Conservation (phyloP, 2,113 vertebrate genomes). For the Tonatia bakeri region DNA sequence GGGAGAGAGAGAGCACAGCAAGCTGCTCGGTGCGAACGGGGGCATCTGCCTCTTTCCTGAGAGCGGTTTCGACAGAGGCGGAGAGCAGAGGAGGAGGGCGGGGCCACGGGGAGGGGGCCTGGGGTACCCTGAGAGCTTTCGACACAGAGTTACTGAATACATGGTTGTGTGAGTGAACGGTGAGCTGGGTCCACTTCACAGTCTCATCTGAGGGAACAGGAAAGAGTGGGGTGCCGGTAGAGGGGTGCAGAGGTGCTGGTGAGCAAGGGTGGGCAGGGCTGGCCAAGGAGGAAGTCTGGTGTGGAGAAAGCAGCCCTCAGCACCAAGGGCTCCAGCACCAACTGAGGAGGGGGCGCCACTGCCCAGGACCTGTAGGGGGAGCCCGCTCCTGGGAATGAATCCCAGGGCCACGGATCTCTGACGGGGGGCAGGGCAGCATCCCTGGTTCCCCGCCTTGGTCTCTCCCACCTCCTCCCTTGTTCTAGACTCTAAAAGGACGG, state of each 20-base stretch:
- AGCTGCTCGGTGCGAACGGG: background rate
- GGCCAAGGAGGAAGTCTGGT: background rate
- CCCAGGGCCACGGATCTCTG: background rate
- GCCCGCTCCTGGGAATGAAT: background rate
- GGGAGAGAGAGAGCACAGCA: background rate
- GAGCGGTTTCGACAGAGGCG: background rate
- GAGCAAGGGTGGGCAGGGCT: background rate
- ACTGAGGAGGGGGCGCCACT: background rate
- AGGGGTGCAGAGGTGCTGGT: background rate
- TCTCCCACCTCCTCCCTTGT: background rate
- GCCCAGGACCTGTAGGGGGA: background rate
- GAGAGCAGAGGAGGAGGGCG: background rate
- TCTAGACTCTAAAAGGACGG: background rate
- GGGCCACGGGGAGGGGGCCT: background rate
- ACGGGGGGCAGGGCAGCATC: background rate
- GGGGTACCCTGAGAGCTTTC: too few relatives aligned
- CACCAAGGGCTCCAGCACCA: too few relatives aligned
- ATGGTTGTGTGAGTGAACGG: background rate
- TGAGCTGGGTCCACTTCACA: background rate
- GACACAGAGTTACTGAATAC: background rate
- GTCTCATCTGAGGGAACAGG: background rate
- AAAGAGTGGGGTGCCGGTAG: background rate
- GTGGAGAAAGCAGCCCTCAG: background rate
- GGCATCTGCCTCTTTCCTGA: conserved; percentile 34
- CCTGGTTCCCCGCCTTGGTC: background rate